Percentiles rank a stretch among this genome's conserved stretches.
Evolutionary conservation across 2,797 vertebrate species (phyloP).

Genomic region (Cryptoprocta ferox): DNA sequence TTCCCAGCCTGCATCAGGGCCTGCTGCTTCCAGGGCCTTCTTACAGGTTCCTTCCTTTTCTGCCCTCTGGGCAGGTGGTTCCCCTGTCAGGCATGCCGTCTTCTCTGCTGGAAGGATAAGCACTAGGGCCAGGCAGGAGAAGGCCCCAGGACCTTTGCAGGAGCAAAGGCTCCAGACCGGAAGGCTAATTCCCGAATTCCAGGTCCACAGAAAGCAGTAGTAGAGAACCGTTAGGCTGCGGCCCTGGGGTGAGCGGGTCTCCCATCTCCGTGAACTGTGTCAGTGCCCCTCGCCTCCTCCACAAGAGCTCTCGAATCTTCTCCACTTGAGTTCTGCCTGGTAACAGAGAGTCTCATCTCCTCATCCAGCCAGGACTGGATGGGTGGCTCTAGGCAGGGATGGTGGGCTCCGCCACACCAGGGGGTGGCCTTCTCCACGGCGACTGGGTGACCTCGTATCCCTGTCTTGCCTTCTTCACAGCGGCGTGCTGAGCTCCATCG

Average conservation of each 20-base stretch:
- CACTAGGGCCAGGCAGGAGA: background rate
- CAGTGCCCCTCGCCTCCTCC: background rate
- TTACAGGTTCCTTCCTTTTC: background rate
- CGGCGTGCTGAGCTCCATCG: conserved; percentile 89
- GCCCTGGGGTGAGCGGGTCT: background rate
- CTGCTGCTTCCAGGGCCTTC: background rate
- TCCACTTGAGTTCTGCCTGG: background rate
- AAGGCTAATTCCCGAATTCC: background rate
- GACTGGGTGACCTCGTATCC: background rate
- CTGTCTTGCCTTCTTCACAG: conserved; percentile 82
- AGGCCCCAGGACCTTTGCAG: rapidly evolving
- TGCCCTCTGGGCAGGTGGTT: background rate
- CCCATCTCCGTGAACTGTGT: background rate
- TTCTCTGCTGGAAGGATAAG: background rate
- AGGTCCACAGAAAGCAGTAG: background rate
- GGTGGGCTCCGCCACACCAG: background rate
- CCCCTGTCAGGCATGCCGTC: background rate
- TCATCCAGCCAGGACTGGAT: rapidly evolving
- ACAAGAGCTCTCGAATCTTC: background rate
- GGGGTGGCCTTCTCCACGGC: background rate
- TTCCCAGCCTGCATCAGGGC: background rate
- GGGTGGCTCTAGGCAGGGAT: background rate
- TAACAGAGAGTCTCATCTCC: background rate
- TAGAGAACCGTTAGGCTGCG: background rate
- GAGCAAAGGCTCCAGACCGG: no score